Evolutionary conservation across 2,113 vertebrate species (phyloP).

Genomic region (Nansenia antarctica): DNA sequence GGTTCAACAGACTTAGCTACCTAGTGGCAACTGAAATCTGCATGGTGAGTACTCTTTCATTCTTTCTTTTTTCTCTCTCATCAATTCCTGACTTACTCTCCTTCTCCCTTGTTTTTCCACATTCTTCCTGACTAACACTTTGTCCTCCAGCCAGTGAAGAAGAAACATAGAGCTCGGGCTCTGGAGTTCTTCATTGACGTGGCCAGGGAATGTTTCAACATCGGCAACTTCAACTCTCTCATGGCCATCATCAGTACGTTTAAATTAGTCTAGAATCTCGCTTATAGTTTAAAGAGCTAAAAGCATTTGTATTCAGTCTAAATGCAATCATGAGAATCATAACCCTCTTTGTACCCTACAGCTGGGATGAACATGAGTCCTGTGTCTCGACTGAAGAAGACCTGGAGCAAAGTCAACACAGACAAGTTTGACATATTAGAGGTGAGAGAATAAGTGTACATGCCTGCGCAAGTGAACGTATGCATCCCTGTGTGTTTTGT

Average conservation of each 20-base stretch:
- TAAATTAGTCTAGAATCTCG: too few species aligned
- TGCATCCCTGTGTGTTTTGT: too few species aligned
- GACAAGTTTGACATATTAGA: conserved; percentile 95
- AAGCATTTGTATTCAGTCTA: too few species aligned
- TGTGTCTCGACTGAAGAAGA: conserved; percentile 92
- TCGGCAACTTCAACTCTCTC: conserved; percentile 95
- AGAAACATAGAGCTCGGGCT: conserved; percentile 90
- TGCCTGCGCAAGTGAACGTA: too few species aligned
- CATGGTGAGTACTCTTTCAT: conserved; percentile 76
- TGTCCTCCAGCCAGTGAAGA: conserved; percentile 85
- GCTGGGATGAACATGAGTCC: conserved; percentile 98
- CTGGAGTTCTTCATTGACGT: conserved; percentile 95
- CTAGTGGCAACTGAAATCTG: conserved; percentile 94
- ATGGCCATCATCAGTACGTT: conserved; percentile 97
- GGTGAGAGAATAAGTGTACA: conserved; percentile 75
- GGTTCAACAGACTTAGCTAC: conserved; percentile 93
- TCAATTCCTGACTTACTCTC: background rate
- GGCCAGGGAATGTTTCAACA: conserved; percentile 94
- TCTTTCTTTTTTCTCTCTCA: background rate
- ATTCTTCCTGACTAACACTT: conserved; percentile 14
- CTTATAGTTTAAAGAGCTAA: background rate
- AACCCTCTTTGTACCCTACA: conserved; percentile 37
- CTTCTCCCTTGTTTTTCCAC: background rate
- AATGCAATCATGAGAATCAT: too few species aligned
- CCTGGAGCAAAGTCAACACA: conserved; percentile 95